Conservation (phyloP, 2,797 vertebrate species). For the Ctenosaura bakeri region DNA sequence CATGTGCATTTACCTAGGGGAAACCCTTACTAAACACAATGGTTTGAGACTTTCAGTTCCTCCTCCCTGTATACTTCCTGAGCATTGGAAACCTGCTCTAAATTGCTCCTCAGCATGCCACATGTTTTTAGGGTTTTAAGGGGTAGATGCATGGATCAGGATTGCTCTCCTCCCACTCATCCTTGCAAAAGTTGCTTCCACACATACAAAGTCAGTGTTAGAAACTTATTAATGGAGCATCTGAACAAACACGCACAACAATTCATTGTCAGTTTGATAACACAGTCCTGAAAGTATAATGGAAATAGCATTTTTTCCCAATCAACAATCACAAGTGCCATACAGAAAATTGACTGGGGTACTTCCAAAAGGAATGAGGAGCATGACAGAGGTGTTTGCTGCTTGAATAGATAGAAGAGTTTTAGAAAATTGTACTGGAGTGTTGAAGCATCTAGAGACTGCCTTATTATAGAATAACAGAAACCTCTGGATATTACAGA, state of each 20-base stretch:
- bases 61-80: no score
- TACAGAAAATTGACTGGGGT: background rate
- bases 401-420: background rate
- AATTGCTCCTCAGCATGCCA: no score
- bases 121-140: no score
- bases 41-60: background rate
- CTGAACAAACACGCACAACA: background rate
- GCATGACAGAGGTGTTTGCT: no score
- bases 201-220: no score
- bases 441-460: background rate
- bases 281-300: background rate
- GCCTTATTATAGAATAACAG: background rate
- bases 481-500: background rate
- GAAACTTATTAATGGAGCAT: no score
- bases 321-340: background rate
- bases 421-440: background rate
- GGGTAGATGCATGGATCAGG: no score
- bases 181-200: no score
- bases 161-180: no score
- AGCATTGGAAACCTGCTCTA: no score
- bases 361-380: background rate
- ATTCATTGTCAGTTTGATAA: background rate
- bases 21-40: background rate
- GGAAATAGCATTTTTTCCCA: background rate
- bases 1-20: background rate